Evolutionary conservation across 2,113 vertebrate genomes (phyloP), one percentile per base, ranked within the genome.

Genomic region (Galeopterus variegatus): DNA sequence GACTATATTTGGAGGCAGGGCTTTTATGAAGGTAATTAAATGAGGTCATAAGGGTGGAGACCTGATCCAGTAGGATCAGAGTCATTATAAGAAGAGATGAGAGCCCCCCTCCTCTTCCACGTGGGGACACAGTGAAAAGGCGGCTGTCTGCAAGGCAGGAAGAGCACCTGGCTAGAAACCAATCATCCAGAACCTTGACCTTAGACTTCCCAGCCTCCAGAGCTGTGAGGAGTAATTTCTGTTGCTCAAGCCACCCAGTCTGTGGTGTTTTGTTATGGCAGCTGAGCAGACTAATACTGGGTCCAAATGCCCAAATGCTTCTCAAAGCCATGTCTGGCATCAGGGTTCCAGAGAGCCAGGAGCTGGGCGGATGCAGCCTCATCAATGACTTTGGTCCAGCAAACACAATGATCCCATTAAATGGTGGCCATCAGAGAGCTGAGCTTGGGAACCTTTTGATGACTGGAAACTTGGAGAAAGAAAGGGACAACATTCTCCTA

Each of bases 331-430:
- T 13, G 21, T n/a, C 28, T 12, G 11, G 17, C 41, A 7, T 41
- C 58, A 13, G 18, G 26, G 26, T 21, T 19, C 33, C 41, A 13
- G 58, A 84, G 60, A 84, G 12, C 54, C 26, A 33, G 84, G 21
- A 41, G 58, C 36, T 7, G 3, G 0, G 24, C 6, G 3, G 0
- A 5, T 0, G 11, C 17, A 8, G 26, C 11, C 0, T 1, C 6
- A 2, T 0, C 0, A 6, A 28, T 1, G 75, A 54, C 77, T 23
- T 23, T 6, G 17, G 12, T 0, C 4, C 19, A 62, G 41, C 52
- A 10, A 0, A 31, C 0, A 0, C 8, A 13, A 5, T 0, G 5
- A 6, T 0, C 8, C 12, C 45, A 1, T 3, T 1, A 28, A 8
- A 2, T 19, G 3, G 1, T 0, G 2, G 91, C 73, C 17, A 0